Base-by-base conservation (phyloP, 2,888 invertebrate species). In the Rhagonycha fulva region DNA sequence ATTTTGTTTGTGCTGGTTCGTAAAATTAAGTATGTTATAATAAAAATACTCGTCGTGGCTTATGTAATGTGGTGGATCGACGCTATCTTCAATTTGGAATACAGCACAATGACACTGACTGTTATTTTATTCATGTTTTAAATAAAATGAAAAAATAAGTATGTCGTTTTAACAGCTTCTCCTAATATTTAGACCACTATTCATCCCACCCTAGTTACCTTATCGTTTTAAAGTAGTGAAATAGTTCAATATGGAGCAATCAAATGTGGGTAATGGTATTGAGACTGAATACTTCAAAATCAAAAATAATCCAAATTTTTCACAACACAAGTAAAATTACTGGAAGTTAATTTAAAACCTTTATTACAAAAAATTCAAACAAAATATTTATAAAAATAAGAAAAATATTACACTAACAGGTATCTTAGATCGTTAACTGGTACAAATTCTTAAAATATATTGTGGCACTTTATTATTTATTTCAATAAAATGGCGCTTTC, bases 51-150 rank as follows among this genome's bases (percentile, higher is more conserved):
- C 4, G 9, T 71, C 4, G 62, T 28, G 4, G 26, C 26, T 23
- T 10, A 68, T 7, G n/a, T 71, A 10, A 23, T 71, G 47, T 32
- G 23, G 14, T 23, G n/a, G 4, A 32, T 75, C 23, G 66, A 14
- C 14, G 14, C 71, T 10, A 32, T 61, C n/a, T 68, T 62, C 11
- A 28, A 14, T 26, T 60, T 75, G 19, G 68, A 70, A 14, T 75
- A 68, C 62, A 75, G 75, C 14, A 75, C 75, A 23, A 19, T 68
- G n/a, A 10, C 32, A n/a, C 23, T 75, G n/a, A 47, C 71, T 60
- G 67, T 19, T 14, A 30, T 71, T 30, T 19, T 67, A 61, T 12
- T 75, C 14, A 62, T 62, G 66, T 75, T 71, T 62, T 75, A 71
- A 62, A n/a, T 72, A 68, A 12, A 30, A 19, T 7, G 11, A 1